Evolutionary conservation across 2,113 vertebrate genomes (phyloP), one percentile per base, ranked within the genome.

Genomic region (Neolamprologus falcicula): DNA sequence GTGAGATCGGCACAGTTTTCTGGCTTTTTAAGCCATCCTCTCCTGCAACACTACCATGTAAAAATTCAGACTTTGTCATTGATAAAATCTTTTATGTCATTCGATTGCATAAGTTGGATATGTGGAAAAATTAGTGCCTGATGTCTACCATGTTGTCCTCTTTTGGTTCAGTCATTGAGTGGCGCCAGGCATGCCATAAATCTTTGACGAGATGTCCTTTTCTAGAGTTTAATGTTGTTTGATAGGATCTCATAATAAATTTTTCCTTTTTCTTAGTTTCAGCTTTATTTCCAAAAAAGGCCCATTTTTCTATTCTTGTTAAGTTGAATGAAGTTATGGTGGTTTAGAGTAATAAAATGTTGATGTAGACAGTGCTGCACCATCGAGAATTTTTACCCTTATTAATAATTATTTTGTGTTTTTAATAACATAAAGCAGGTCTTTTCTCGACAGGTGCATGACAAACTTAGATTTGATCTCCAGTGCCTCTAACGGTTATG

Each of bases 31-130:
- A 7, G 12, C 0, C n/a, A 42, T 2, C 13, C 13, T 42, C 0
- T 40, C 66, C 21, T 26, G 37, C 7, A 24, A 26, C 21, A 0
- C 33, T 16, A 45, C 13, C 37, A 68, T 68, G 35, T 3, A 24
- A 42, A 73, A 26, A 73, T 16, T 26, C 7, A 71, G 0, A 26
- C 21, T 45, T 45, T 16, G 21, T 73, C 21, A 45, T 0, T 31
- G 9, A 31, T 50, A 78, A 2, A 50, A 11, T 50, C 14, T 50
- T 78, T 78, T 50, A 12, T 17, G 0, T 50, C 16, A 8, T 50
- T 50, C 1, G 3, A 50, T 50, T n/a, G 3, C 3, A 28, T 0
- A 50, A 50, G 42, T 7, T 50, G 6, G 14, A 76, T 50, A 19
- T 31, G 42, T 50, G 71, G 71, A 8, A 76, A 76, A 78, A 78